Conservation (phyloP, 2,113 vertebrate species). For the Lipotes vexillifer region DNA sequence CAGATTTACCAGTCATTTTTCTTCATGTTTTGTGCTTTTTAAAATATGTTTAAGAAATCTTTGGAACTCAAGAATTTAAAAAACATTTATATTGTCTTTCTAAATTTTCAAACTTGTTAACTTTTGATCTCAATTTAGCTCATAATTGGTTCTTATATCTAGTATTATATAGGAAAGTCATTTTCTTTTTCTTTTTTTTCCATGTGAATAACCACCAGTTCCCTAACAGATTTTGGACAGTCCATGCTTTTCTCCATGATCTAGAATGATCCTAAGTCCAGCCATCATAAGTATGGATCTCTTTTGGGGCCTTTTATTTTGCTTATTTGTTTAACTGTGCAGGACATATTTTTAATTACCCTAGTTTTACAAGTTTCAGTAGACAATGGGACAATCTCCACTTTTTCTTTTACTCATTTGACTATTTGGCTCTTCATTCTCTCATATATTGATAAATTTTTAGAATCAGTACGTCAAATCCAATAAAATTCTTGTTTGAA, state of each 20-base stretch:
- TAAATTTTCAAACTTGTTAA: neutral
- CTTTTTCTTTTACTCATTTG: neutral
- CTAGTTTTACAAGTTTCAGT: neutral
- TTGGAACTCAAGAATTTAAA: neutral
- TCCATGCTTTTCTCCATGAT: neutral
- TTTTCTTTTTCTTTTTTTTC: neutral
- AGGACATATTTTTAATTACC: neutral
- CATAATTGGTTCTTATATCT: neutral
- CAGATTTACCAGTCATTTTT: neutral
- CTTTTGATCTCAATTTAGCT: neutral
- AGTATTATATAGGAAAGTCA: neutral
- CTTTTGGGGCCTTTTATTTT: too few relatives aligned
- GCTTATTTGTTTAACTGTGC: neutral
- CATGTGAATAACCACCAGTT: neutral
- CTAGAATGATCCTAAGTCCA: neutral
- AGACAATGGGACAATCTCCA: neutral
- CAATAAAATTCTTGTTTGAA: neutral
- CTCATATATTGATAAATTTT: neutral
- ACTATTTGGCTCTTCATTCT: neutral
- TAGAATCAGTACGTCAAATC: neutral
- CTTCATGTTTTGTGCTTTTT: neutral
- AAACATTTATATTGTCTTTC: neutral
- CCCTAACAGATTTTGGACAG: too few relatives aligned
- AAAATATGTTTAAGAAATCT: neutral
- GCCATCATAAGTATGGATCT: accelerated